Percentiles rank a stretch among this genome's conserved stretches.
Conservation (phyloP, 2,797 vertebrate species). For the Oreochromis grahami region DNA sequence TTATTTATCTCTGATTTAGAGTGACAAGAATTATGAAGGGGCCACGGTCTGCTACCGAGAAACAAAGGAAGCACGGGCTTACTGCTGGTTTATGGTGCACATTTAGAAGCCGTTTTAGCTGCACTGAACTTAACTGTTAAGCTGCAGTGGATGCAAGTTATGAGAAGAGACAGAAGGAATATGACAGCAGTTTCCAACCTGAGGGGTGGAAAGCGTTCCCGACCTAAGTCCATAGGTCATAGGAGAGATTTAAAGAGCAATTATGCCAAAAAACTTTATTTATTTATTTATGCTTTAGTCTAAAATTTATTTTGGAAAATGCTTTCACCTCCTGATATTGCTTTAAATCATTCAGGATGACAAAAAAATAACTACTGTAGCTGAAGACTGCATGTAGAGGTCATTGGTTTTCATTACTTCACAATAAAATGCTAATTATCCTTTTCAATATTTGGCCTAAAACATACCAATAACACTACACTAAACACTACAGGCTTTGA, state of each 20-base stretch:
- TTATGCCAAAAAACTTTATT: background rate
- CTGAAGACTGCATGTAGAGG: background rate
- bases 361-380: background rate
- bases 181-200: background rate
- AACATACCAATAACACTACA: background rate
- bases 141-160: conserved; percentile 2
- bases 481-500: background rate
- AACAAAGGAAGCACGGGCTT: conserved; percentile 28
- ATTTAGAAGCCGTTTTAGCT: conserved; percentile 13
- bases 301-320: background rate
- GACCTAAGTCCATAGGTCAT: background rate
- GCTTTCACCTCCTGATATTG: background rate
- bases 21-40: conserved; percentile 39
- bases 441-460: background rate
- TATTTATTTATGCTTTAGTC: background rate
- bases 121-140: conserved; percentile 1
- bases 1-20: conserved; percentile 47
- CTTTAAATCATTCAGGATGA: background rate
- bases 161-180: background rate
- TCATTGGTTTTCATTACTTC: background rate
- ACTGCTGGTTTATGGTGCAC: conserved; percentile 17
- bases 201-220: background rate
- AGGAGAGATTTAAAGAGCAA: background rate
- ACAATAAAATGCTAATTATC: background rate
- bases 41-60: background rate